Evolutionary conservation across 2,888 invertebrate species (phyloP).

Genomic region (Deroplatys truncata): DNA sequence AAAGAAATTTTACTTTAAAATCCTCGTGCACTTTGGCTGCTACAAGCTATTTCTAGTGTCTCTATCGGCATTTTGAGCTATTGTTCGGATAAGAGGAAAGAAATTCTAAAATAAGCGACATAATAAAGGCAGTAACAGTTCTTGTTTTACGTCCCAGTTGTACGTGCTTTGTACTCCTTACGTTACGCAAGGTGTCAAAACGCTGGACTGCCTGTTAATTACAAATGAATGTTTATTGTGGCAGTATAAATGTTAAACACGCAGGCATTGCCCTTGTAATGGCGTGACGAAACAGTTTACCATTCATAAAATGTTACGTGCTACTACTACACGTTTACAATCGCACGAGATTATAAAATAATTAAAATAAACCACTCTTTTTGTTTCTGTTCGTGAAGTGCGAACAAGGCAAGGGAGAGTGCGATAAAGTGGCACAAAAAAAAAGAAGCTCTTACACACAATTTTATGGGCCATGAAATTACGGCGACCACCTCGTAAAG

Average conservation of each 20-base stretch:
- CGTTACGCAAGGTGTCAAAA: neutral
- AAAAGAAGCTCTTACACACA: constrained; percentile 1
- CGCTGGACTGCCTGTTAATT: neutral
- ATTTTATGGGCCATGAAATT: constrained; percentile 17
- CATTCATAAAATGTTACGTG: neutral
- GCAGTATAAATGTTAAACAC: neutral
- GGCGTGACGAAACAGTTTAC: neutral
- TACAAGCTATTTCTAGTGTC: too few relatives aligned
- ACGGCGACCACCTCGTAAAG: constrained; percentile 15
- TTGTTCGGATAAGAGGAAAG: too few relatives aligned
- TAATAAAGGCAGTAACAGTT: neutral
- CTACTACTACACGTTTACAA: neutral
- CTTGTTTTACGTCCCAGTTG: neutral
- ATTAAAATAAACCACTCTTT: neutral
- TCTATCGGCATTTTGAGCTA: too few relatives aligned
- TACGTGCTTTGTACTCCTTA: neutral
- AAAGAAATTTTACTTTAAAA: too few relatives aligned
- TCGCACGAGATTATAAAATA: neutral
- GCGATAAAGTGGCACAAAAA: neutral
- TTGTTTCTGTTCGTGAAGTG: neutral
- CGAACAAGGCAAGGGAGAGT: neutral
- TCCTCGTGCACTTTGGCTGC: too few relatives aligned
- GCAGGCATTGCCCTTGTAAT: neutral
- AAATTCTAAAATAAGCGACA: neutral
- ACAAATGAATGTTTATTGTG: neutral